Conservation (phyloP, 2,888 invertebrate genomes). For the Napeogenes inachia region DNA sequence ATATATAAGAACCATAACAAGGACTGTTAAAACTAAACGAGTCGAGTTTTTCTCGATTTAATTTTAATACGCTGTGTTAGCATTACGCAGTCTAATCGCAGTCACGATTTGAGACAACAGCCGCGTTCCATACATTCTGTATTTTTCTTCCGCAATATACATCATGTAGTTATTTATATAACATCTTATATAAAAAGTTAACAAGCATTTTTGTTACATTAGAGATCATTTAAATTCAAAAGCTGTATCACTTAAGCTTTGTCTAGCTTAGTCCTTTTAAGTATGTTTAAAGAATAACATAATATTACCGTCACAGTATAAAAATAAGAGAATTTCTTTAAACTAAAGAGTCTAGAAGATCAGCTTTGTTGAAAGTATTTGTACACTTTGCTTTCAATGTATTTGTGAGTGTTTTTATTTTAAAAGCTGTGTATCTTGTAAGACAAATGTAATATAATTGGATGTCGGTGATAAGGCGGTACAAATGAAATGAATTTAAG, state of each 20-base stretch:
- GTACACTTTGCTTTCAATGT: no score
- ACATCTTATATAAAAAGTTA: neutral
- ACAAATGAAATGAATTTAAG: constrained; percentile 63
- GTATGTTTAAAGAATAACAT: no score
- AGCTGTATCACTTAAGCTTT: neutral
- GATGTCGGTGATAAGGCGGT: constrained; percentile 50
- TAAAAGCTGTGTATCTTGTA: constrained; percentile 36
- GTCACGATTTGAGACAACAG: constrained; percentile 36
- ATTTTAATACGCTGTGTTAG: constrained; percentile 21
- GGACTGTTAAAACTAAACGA: constrained; percentile 4
- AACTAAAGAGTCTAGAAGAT: no score
- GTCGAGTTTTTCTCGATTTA: constrained; percentile 15
- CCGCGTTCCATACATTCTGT: constrained; percentile 34
- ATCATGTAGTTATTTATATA: neutral
- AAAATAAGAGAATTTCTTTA: no score
- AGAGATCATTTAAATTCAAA: constrained; percentile 16
- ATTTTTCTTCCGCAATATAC: constrained; percentile 30
- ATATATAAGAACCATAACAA: neutral
- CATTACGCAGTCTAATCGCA: constrained; percentile 30
- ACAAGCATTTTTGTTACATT: neutral
- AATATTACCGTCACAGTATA: no score
- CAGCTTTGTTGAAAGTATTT: no score
- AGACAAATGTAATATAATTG: constrained; percentile 60
- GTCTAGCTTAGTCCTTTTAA: neutral
- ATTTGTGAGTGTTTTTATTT: no score